Evolutionary conservation across 2,113 vertebrate genomes (phyloP).

Genomic region (Coryphaenoides rupestris): DNA sequence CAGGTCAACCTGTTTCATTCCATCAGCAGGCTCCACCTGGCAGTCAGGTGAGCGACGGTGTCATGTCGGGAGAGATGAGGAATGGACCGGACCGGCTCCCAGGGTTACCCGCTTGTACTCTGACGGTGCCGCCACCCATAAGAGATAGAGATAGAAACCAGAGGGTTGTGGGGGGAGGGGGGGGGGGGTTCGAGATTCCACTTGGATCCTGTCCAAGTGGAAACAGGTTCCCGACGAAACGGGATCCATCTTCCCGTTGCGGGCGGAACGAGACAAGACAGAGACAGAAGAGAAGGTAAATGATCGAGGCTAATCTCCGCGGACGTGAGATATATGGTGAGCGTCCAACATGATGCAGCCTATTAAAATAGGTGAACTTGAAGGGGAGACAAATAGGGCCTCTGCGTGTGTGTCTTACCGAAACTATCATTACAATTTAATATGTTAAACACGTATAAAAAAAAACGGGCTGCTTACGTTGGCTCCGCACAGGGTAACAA

Average conservation of each 20-base stretch:
- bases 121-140: too few relatives aligned
- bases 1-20: conserved; percentile 72
- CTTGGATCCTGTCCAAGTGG: neutral
- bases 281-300: conserved; percentile 10
- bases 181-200: conserved; percentile 1
- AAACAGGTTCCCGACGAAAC: conserved; percentile 3
- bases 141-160: neutral
- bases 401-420: conserved; percentile 30
- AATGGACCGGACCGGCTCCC: conserved; percentile 33
- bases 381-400: neutral
- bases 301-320: neutral
- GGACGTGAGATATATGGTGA: too few relatives aligned
- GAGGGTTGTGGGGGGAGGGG: conserved; percentile 1
- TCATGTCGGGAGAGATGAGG: conserved; percentile 46
- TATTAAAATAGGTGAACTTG: too few relatives aligned
- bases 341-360: too few relatives aligned
- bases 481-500: conserved; percentile 38
- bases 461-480: conserved; percentile 34
- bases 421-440: conserved; percentile 49
- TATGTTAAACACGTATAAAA: too few relatives aligned
- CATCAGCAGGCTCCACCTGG: conserved; percentile 61
- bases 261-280: neutral
- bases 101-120: neutral
- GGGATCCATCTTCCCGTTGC: neutral
- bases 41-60: conserved; percentile 58